These are phyloP conservation scores for Noctua pronuba DNA, from an alignment of 2,888 invertebrate species.

Conservation along the genomic window DNA sequence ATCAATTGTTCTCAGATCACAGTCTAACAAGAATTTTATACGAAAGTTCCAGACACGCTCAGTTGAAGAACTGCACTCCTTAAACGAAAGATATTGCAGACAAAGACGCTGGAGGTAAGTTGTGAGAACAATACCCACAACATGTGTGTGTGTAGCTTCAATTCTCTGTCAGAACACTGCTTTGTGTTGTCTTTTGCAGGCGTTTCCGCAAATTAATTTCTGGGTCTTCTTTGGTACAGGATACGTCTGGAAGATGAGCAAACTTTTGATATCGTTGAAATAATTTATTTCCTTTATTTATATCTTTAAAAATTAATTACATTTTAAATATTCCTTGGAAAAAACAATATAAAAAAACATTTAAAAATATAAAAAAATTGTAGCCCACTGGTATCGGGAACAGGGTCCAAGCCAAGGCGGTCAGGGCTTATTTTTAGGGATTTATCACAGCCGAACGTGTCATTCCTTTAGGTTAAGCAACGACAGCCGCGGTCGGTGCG, in stretches of 20 bases:
- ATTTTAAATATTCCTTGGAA: too few species aligned
- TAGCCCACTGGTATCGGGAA: too few species aligned
- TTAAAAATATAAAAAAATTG: too few species aligned
- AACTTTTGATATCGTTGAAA: constrained; percentile 22
- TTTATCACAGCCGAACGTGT: not conserved
- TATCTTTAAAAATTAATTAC: too few species aligned
- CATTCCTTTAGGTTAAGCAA: not conserved
- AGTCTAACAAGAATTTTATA: constrained; percentile 1
- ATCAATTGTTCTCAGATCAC: not conserved
- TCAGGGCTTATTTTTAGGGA: constrained; percentile 26
- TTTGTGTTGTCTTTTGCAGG: constrained; percentile 52
- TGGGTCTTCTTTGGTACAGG: constrained; percentile 1
- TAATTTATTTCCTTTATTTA: too few species aligned
- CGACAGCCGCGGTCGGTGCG: not conserved
- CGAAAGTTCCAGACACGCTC: constrained; percentile 10
- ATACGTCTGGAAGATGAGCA: constrained; percentile 5
- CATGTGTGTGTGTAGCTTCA: not conserved
- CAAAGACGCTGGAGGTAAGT: constrained; percentile 11
- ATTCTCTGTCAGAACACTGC: constrained; percentile 4
- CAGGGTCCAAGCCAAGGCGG: too few species aligned
- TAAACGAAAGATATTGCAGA: constrained; percentile 18
- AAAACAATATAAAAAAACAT: too few species aligned
- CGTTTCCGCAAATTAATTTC: constrained; percentile 20
- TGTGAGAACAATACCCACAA: constrained; percentile 27
- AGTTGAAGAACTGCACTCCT: constrained; percentile 23